These are phyloP conservation scores for Brachypalpus laphriformis DNA, from an alignment of 2,888 invertebrate genomes.

Conservation along the genomic window DNA sequence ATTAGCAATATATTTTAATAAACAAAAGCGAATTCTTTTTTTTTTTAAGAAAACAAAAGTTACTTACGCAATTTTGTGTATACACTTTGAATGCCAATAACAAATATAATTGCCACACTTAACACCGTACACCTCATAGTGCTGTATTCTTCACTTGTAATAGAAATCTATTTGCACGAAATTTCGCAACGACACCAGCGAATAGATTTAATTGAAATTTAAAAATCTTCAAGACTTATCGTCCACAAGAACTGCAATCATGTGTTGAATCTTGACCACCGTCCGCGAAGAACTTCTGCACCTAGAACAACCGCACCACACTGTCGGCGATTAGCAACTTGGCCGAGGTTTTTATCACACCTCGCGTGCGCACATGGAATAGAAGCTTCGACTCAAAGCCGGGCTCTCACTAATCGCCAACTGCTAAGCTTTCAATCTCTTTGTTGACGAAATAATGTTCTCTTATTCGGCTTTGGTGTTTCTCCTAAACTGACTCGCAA, in stretches of 20 bases:
- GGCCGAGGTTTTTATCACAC: conserved; percentile 54
- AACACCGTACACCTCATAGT: conserved; percentile 29
- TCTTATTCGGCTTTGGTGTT: conserved; percentile 19
- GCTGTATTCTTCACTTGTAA: neutral
- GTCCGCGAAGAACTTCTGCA: conserved; percentile 16
- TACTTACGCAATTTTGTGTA: conserved; percentile 58
- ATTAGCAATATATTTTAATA: neutral
- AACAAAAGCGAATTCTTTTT: neutral
- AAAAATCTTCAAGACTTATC: neutral
- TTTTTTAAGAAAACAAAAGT: neutral
- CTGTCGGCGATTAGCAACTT: conserved; percentile 14
- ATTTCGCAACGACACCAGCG: neutral
- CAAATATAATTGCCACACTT: conserved; percentile 29
- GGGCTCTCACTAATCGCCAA: neutral
- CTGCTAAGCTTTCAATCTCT: conserved; percentile 41
- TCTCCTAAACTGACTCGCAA: neutral
- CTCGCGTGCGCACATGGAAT: neutral
- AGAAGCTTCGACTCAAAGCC: conserved; percentile 25
- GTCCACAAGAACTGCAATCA: neutral
- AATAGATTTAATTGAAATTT: neutral
- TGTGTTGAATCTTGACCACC: neutral
- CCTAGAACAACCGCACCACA: conserved; percentile 45
- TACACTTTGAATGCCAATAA: conserved; percentile 26
- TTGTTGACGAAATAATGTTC: conserved; percentile 14
- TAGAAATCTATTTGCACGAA: conserved; percentile 1